These are phyloP conservation scores for Pyxicephalus adspersus DNA, from an alignment of 2,113 vertebrate species.

Conservation along the genomic window DNA sequence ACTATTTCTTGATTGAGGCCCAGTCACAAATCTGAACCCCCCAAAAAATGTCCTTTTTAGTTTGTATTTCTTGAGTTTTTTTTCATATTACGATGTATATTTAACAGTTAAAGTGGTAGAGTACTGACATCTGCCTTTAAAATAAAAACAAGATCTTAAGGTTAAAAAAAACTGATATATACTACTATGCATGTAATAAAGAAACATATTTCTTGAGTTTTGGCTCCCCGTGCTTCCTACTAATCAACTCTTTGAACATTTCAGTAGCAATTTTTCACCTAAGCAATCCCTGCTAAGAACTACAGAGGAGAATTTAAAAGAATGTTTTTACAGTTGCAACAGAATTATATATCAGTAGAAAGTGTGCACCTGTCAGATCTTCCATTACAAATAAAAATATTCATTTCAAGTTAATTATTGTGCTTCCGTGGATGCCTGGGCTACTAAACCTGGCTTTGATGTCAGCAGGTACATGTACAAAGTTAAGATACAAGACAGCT, in stretches of 20 bases:
- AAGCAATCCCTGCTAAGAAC: constrained; percentile 68
- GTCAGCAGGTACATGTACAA: constrained; percentile 65
- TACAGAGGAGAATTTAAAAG: constrained; percentile 75
- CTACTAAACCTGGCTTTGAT: constrained; percentile 72
- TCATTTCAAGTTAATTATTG: constrained; percentile 68
- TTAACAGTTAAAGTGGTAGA: no score
- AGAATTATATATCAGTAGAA: constrained; percentile 73
- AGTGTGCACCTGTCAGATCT: constrained; percentile 62
- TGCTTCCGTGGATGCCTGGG: constrained; percentile 70
- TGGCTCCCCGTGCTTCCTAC: constrained; percentile 63
- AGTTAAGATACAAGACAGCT: constrained; percentile 71
- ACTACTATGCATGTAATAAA: neutral
- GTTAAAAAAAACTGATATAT: neutral
- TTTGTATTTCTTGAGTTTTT: no score
- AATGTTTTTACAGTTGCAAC: constrained; percentile 71
- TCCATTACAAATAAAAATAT: constrained; percentile 70
- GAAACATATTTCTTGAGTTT: constrained; percentile 60
- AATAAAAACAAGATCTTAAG: neutral
- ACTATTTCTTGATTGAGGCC: no score
- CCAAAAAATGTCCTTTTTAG: no score
- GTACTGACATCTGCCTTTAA: no score
- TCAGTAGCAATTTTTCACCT: constrained; percentile 64
- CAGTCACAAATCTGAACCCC: no score
- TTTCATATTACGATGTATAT: no score
- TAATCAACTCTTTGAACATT: constrained; percentile 72